phyloP scores from a whole-genome alignment of 2,888 invertebrate genomes.

The Leucoptera coffeella region DNA sequence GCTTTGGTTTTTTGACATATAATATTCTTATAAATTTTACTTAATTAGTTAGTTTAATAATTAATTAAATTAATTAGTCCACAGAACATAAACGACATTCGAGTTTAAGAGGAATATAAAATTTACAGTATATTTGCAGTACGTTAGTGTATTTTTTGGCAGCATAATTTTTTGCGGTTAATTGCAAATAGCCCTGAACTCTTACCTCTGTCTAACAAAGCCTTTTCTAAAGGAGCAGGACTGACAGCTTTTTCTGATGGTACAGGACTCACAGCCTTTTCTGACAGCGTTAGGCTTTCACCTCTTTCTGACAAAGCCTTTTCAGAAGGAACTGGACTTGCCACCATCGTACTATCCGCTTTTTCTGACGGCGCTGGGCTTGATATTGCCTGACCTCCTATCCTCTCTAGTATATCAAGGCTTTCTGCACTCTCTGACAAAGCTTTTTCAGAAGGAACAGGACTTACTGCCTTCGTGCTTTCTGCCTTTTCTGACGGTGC shows the following conservation, averaged over 20 bases:
- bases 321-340: not conserved
- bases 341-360: not conserved
- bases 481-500: not conserved
- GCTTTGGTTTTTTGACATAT: no score
- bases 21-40: no score
- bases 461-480: constrained; percentile 2
- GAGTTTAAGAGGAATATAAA: no score
- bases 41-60: no score
- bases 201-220: not conserved
- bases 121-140: no score
- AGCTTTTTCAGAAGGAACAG: not conserved
- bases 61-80: no score
- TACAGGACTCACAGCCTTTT: constrained; percentile 1
- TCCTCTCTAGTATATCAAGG: no score
- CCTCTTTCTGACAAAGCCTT: constrained; percentile 1
- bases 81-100: no score
- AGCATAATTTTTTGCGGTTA: no score
- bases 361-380: constrained; percentile 3
- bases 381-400: no score
- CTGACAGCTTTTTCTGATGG: constrained; percentile 1
- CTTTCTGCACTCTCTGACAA: not conserved
- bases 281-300: constrained; percentile 1
- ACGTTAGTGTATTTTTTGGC: no score
- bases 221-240: not conserved
- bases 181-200: no score